Base-by-base conservation (phyloP, 2,113 vertebrate species). In the Proterorhinus semilunaris region DNA sequence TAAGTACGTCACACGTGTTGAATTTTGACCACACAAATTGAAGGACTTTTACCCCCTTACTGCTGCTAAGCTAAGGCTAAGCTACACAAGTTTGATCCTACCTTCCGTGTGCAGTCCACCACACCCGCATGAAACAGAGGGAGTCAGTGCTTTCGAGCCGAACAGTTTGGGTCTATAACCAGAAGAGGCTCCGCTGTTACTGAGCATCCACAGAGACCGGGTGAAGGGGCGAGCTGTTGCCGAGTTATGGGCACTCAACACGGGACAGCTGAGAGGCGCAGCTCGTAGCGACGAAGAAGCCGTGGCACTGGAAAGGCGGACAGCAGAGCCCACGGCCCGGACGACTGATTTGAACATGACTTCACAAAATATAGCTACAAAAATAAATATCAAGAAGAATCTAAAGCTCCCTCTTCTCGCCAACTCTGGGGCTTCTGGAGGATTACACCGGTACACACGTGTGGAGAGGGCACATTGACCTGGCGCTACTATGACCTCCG, bases 51-150 rank as follows among this genome's bases (percentile, higher is more conserved):
- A 36, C 27, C 27, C 27, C 27, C 27, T 36, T 36, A 21, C 21
- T 36, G 4, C 27, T 3, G 27, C 27, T 36, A 3, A 36, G 27
- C 27, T 36, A 36, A 63, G 6, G 46, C n/a, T 63, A 16, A 45
- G 62, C 62, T 63, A 62, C 13, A 43, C 1, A 17, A 21, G 45
- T 17, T 12, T 63, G 44, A 27, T 9, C 5, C 12, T 49, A 97
- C 96, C 96, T 75, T 98, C 95, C 1, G 96, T 98, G 86, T 98
- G 96, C 53, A 98, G 93, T 0, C 90, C 92, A 50, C 93, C 95
- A 68, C 95, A 95, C 44, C 93, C 92, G 74, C 95, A 98, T 9
- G 95, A 92, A 11, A 89, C 76, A 11, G 85, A 90, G 58, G 80
- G 94, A 67, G 79, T 80, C 15, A 75, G 63, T 5, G 80, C 16